A percentile compares a stretch with the other conserved stretches of the same genome.
Conservation (phyloP, 2,797 vertebrate species). For the Gobionotothen gibberifrons region DNA sequence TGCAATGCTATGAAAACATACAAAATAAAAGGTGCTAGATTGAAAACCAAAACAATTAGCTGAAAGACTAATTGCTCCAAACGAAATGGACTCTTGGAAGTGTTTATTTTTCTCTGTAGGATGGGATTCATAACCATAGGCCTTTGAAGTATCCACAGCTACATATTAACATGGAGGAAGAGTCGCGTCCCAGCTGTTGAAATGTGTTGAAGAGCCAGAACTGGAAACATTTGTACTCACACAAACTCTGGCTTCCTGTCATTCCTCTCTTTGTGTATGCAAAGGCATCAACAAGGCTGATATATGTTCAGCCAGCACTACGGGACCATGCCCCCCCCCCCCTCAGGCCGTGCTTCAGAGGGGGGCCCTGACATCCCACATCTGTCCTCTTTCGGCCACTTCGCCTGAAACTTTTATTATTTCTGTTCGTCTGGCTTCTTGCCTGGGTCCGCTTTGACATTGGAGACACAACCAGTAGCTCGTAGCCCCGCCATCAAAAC, state of each 20-base stretch:
- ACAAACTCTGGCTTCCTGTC: conserved; percentile 6
- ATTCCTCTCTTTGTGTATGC: not conserved
- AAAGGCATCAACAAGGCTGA: conserved; percentile 17
- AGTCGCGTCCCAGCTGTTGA: conserved; percentile 11
- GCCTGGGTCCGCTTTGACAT: conserved; percentile 19
- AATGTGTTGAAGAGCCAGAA: conserved; percentile 21
- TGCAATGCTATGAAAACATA: not conserved
- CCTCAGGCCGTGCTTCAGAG: conserved; percentile 24
- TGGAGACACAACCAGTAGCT: conserved; percentile 9
- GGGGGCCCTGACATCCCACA: conserved; percentile 19
- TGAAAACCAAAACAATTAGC: not conserved
- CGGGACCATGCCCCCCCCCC: not conserved
- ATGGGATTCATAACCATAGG: conserved; percentile 1
- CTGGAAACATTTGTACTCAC: conserved; percentile 1
- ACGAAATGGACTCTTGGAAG: not conserved
- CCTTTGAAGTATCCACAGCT: conserved; percentile 6
- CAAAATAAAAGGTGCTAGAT: not conserved
- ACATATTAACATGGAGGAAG: conserved; percentile 13
- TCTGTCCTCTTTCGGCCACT: conserved; percentile 41
- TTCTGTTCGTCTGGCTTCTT: conserved; percentile 5
- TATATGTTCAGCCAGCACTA: conserved; percentile 3
- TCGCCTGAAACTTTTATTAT: conserved; percentile 15
- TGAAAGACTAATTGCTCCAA: too few relatives aligned
- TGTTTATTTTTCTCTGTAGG: conserved; percentile 11
- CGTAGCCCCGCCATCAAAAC: conserved; percentile 11